Base-by-base conservation (phyloP, 92 coral and sea anemone species). In the Heliopora coerulea region DNA sequence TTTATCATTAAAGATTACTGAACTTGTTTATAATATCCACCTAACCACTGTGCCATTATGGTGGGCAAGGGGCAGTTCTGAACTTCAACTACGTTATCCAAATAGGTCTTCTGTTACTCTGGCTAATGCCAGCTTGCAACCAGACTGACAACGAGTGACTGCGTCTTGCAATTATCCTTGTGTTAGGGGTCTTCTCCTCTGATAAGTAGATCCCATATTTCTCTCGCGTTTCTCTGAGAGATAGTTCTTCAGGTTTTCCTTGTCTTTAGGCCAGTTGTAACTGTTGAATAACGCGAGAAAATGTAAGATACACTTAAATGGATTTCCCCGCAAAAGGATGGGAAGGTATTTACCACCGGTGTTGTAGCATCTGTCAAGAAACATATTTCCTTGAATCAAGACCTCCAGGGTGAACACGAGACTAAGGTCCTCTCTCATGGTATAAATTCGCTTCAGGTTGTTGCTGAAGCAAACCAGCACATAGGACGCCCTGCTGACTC, bases 381-480 rank as follows among this genome's bases (percentile, higher is more conserved):
- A 54, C 1, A 70, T 17, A 3, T 18, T 54, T 1, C 62, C 63
- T 8, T 44, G 30, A 50, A 70, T 56, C 52, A 70, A 32, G 26
- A 18, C 46, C 17, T 70, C 63, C 50, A 70, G 26, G 5, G 63
- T 70, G 31, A 52, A 54, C 48, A 19, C 54, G 0, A 70, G 50
- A 34, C 54, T 70, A 19, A 14, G 37, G 4, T 70, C 64, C 24
- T 41, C 19, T 5, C 35, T 28, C 12, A 3, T 11, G 1, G 52
- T 49, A 17, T 18, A 21, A 31, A 70, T 34, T 18, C 27, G 56
- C 54, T 70, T 70, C 30, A 70, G 19, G 48, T 15, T 54, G 6
- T 54, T 70, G 37, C 77, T 70, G 63, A 30, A 70, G 63, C 77
- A 70, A 11, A 70, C 23, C 1, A 70, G 17, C 52, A 70, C 77